These are phyloP conservation scores for Nasonia longicornis DNA, from an alignment of 1,140 invertebrate species.

Conservation along the genomic window DNA sequence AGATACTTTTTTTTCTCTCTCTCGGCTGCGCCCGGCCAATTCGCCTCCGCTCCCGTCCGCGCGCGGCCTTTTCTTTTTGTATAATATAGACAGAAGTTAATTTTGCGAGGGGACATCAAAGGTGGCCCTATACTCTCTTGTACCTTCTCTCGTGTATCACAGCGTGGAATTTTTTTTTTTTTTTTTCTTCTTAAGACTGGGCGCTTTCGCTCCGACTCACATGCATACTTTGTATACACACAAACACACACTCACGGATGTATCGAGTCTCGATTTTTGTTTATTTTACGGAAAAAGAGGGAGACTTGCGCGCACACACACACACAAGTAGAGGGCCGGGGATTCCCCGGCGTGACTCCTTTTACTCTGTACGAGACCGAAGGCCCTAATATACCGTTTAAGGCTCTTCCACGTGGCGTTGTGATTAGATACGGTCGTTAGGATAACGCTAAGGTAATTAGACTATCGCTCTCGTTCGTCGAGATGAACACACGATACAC, in stretches of 20 bases:
- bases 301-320: neutral
- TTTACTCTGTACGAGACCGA: neutral
- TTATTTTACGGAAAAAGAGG: neutral
- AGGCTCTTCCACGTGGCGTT: slow-evolving; percentile 50
- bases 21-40: no score
- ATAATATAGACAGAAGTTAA: slow-evolving; percentile 3
- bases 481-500: neutral
- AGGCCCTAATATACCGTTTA: neutral
- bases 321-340: neutral
- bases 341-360: neutral
- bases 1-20: neutral
- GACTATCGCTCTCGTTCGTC: slow-evolving; percentile 49
- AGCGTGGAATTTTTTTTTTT: neutral
- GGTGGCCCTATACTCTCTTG: slow-evolving; percentile 17
- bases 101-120: neutral
- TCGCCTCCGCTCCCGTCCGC: no score
- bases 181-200: slow-evolving; percentile 29
- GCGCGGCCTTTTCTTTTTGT: neutral
- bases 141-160: slow-evolving; percentile 22
- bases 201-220: slow-evolving; percentile 11
- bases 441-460: slow-evolving; percentile 49
- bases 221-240: neutral
- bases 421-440: slow-evolving; percentile 53
- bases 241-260: neutral
- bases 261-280: neutral